phyloP scores from a whole-genome alignment of 2,888 invertebrate species.

The Noctua comes region DNA sequence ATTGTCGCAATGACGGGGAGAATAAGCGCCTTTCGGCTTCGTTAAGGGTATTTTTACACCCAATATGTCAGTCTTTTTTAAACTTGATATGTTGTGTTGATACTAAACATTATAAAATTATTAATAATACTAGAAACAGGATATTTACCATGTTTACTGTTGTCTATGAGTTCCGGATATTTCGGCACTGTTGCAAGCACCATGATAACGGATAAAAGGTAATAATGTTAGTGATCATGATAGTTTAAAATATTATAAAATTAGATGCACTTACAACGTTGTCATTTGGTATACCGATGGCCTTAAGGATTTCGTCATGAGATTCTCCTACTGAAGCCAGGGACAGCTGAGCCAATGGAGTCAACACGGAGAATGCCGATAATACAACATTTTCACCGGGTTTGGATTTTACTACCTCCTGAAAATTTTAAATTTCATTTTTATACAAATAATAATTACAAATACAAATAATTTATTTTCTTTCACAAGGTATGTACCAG shows the following conservation, averaged over 20 bases:
- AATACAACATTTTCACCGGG: slow-evolving; percentile 79
- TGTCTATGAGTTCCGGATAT: too few species aligned
- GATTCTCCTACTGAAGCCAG: slow-evolving; percentile 80
- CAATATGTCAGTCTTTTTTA: not conserved
- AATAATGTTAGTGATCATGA: too few species aligned
- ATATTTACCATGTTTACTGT: too few species aligned
- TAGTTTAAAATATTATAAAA: not conserved
- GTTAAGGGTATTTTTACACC: too few species aligned
- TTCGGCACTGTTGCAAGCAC: too few species aligned
- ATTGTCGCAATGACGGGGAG: too few species aligned
- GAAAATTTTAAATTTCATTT: slow-evolving; percentile 40
- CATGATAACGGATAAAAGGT: too few species aligned
- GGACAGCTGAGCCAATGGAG: slow-evolving; percentile 81
- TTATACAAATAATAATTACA: too few species aligned
- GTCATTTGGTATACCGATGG: slow-evolving; percentile 79
- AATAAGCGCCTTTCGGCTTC: too few species aligned
- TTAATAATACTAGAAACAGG: too few species aligned
- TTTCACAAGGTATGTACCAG: too few species aligned
- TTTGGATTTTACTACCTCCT: slow-evolving; percentile 77
- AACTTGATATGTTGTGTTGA: not conserved
- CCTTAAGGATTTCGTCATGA: slow-evolving; percentile 79
- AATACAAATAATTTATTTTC: too few species aligned
- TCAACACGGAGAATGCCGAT: slow-evolving; percentile 86
- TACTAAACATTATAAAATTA: not conserved
- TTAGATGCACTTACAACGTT: slow-evolving; percentile 69